Base-by-base conservation (phyloP, 2,888 invertebrate species). In the Thelaira solivaga region DNA sequence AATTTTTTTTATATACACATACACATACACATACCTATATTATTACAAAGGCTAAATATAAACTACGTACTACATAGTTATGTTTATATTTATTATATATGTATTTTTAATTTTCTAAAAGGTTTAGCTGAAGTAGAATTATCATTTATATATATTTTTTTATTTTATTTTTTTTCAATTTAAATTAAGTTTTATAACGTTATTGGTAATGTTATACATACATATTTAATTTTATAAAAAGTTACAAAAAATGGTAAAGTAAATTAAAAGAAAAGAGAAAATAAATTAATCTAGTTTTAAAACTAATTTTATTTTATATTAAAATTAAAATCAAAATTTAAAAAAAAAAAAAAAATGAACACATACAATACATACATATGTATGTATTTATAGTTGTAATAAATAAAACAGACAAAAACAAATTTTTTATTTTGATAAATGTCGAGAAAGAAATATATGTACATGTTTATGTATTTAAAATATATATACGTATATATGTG, bases 41-140 rank as follows among this genome's bases (percentile, higher is more conserved):
- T 68, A 47, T 59, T 43, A 59, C 31, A 62, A 41, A 59, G n/a
- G 49, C 26, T 57, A 64, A 68, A 76, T 61, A 76, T 82, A 72
- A 72, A 67, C 61, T 53, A 59, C 59, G n/a, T n/a, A n/a, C n/a
- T n/a, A n/a, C n/a, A n/a, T 82, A 68, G 26, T 47, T 31, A 16
- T 64, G 64, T 68, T 75, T 75, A 84, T 85, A 85, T 83, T 84
- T 85, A 83, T 82, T 82, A 82, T 41, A 18, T 51, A 34, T 47
- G 45, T 55, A 55, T 11, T 4, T 53, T 49, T 51, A 18, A 55
- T 55, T 67, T 39, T 71, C 36, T 49, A n/a, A n/a, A n/a, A n/a
- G n/a, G n/a, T 13, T 39, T 39, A 39, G 13, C 16, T 36, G 13
- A 36, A 13, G 36, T 36, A 36, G 36, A n/a, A n/a, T n/a, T n/a